Base-by-base conservation (phyloP, 2,797 vertebrate species). In the Artibeus lituratus region DNA sequence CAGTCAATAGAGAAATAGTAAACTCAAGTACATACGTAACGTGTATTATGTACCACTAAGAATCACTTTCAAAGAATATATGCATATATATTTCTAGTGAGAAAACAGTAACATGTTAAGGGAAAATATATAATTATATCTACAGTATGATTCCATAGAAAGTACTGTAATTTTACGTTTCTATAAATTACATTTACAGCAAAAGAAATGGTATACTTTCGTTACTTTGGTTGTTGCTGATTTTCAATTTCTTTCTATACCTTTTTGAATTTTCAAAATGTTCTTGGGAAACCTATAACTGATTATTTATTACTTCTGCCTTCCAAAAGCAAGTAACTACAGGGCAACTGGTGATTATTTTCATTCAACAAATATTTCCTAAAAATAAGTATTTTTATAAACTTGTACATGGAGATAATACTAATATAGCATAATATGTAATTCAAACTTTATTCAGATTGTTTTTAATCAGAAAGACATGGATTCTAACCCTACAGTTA, bases 341-440 rank as follows among this genome's bases (percentile, higher is more conserved):
- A 59, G 57, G 67, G 37, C 55, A 85, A 55, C 24, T 83, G 74
- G 22, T 74, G 57, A 65, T 81, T 22, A 78, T 47, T 72, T 90
- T 84, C 69, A 96, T 67, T 47, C 53, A 73, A 86, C n/a, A 62
- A 93, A 51, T 70, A 91, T 72, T 86, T 82, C 39, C 65, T 39
- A 86, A 21, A 93, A 96, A 73, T 57, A 80, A 32, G 22, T 65
- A 93, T 37, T 93, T 91, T n/a, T 42, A 55, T 88, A 87, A 96
- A 90, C 21, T 90, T 87, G 76, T 53, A 92, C 19, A 78, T 73
- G 32, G 47, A 47, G 81, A 65, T 49, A 18, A 92, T 88, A 85
- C 1, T 90, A 29, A 78, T 55, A 14, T 0, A 77, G 51, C 70
- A 37, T 76, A 96, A 47, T 16, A 74, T 8, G 5, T 44, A 90